These are phyloP conservation scores for Rhynchophorus ferrugineus DNA, from an alignment of 1,140 invertebrate genomes.

Conservation along the genomic window DNA sequence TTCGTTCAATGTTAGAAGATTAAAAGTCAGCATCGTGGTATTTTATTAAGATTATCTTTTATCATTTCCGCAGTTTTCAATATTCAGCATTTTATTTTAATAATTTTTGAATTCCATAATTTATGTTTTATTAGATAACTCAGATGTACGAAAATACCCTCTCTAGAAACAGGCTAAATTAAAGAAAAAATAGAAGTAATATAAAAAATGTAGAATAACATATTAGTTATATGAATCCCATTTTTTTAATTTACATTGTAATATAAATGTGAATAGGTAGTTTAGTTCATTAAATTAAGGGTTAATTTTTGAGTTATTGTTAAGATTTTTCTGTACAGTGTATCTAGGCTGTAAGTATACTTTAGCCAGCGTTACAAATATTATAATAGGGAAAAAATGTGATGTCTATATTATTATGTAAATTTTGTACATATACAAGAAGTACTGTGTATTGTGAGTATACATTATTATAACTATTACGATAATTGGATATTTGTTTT, in stretches of 20 bases:
- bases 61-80: no score
- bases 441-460: slow-evolving; percentile 44
- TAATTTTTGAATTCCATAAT: no score
- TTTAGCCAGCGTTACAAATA: slow-evolving; percentile 39
- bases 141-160: not conserved
- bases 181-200: slow-evolving; percentile 35
- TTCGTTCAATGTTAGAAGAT: no score
- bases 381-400: slow-evolving; percentile 43
- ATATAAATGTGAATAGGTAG: slow-evolving; percentile 40
- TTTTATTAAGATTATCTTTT: no score
- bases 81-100: no score
- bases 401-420: slow-evolving; percentile 44
- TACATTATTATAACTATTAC: slow-evolving; percentile 45
- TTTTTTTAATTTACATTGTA: slow-evolving; percentile 39
- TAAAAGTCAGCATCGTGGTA: no score
- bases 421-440: slow-evolving; percentile 44
- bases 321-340: slow-evolving; percentile 42
- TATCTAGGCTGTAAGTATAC: slow-evolving; percentile 40
- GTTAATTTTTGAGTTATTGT: slow-evolving; percentile 34
- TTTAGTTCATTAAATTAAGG: slow-evolving; percentile 37
- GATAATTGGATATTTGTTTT: slow-evolving; percentile 28
- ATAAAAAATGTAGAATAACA: slow-evolving; percentile 37
- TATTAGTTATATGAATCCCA: slow-evolving; percentile 35
- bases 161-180: slow-evolving; percentile 9
- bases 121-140: no score